Evolutionary conservation across 2,888 invertebrate genomes (phyloP), one percentile per base, ranked within the genome.

Genomic region (Eupithecia subfuscata): DNA sequence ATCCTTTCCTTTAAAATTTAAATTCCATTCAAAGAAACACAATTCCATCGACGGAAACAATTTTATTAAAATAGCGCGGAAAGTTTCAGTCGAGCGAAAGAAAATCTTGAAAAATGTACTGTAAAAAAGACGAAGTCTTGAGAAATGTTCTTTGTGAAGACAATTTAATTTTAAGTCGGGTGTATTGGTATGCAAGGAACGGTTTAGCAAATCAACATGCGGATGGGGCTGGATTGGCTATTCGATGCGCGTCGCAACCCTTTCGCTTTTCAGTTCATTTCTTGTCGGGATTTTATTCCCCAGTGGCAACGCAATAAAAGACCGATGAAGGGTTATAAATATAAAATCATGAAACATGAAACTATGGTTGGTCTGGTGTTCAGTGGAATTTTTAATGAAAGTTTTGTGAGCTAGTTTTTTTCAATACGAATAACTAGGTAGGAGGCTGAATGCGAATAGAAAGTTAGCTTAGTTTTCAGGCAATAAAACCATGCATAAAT

Each of bases 241-340:
- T 93, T 91, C 93, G 52, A 76, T 75, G 79, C 89, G 82, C 89
- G 92, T 89, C 37, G 34, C 37, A 92, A 92, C 92, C 93, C 93
- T 92, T 93, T 89, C 88, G 85, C 84, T 85, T 88, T 88, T 85
- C 90, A 88, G 90, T 91, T 92, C 92, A 91, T 92, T 92, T 92
- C 91, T 88, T 89, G 83, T 83, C 82, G 84, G 86, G 91, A 91
- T 93, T 93, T 91, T 85, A 88, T 89, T 90, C 87, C 87, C 86
- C 85, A 79, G 82, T 83, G 83, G 82, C 86, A 89, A 91, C 82
- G 86, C 86, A 90, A 90, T 90, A 88, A 89, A 88, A 89, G 83
- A 86, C 85, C 89, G 87, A 88, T 88, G 83, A 83, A 86, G 22
- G 86, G 84, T 85, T 78, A 71, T 82, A 70, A 34, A 65, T 68